Evolutionary conservation across 30 jellyfish, hydroid and myxozoan genomes (phyloP), one percentile per base, ranked within the genome.

Genomic region (Turritopsis rubra): DNA sequence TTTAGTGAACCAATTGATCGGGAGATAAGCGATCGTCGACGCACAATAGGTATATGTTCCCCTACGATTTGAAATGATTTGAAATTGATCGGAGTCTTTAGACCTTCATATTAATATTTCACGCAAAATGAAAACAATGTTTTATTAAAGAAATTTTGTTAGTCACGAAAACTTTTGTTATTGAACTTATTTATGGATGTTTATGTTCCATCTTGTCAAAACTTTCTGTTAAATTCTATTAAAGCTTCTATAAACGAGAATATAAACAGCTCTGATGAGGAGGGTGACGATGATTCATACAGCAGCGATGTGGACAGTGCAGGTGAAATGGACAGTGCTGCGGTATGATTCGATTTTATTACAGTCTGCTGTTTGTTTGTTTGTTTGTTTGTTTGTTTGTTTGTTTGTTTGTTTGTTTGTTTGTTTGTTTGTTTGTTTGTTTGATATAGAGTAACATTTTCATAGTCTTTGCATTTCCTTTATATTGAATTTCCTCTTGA

Each of bases 261-360:
- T 73, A 90, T 72, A 53, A 90, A 90, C 81, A 91, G 95, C 70
- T 92, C 98, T 18, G 98, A 92, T 54, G 98, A 92, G 29, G 97
- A 90, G 27, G 89, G 85, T 20, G 97, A 90, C 83, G 97, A 90
- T 31, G 98, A 92, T 75, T 84, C 95, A 18, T 92, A 92, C 81
- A 89, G 98, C 68, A 92, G 98, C 60, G 98, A 91, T 73, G 96
- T 91, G 53, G 98, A 88, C 83, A 92, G 98, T 70, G 96, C 95
- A 5, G 98, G 98, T 18, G 98, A 92, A 80, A 80, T 92, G 84
- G 97, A 90, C 28, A 90, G 75, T 31, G 91, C 91, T 30, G 5
- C 28, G 7, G 60, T 22, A n/a, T 19, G 77, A 0, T 68, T 9
- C 28, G 31, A 9, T 9, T 68, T 1, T 7, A 9, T 68, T 68